Percentiles rank a stretch among this genome's conserved stretches.
Evolutionary conservation across 2,797 vertebrate genomes (phyloP).

Genomic region (Bradypodion ventrale): DNA sequence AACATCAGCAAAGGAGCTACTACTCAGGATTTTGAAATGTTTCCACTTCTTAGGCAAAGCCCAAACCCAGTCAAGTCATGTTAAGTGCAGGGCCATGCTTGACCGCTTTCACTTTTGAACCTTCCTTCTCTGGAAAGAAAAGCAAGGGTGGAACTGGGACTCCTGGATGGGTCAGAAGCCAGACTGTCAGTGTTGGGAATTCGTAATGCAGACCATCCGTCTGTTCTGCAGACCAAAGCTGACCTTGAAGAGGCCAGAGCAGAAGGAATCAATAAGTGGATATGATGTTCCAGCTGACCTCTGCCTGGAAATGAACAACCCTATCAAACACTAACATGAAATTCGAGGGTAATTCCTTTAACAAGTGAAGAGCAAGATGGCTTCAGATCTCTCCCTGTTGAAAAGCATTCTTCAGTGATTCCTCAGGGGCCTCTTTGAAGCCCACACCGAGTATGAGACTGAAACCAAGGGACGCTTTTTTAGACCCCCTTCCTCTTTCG

Average conservation of each 20-base stretch:
- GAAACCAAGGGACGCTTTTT: neutral
- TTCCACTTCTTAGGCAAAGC: neutral
- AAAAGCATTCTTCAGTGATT: too few species aligned
- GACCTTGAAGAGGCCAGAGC: neutral
- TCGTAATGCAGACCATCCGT: neutral
- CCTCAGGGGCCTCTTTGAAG: neutral
- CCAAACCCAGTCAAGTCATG: neutral
- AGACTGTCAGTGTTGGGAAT: slow-evolving; percentile 21
- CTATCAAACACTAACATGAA: slow-evolving; percentile 1
- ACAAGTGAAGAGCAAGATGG: neutral
- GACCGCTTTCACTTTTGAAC: neutral
- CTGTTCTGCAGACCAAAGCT: neutral
- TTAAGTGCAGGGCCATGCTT: neutral
- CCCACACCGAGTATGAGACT: neutral
- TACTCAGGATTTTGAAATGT: neutral
- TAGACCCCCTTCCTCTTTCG: too few species aligned
- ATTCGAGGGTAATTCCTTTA: neutral
- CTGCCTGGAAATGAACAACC: slow-evolving; percentile 29
- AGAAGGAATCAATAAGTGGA: neutral
- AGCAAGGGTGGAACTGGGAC: neutral
- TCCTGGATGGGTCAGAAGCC: neutral
- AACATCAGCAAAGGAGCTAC: too few species aligned
- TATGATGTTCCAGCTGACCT: slow-evolving; percentile 4
- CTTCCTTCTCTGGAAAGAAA: neutral
- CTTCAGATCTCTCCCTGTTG: too few species aligned